Base-by-base conservation (phyloP, 2,113 vertebrate species). In the Oenanthe melanoleuca region DNA sequence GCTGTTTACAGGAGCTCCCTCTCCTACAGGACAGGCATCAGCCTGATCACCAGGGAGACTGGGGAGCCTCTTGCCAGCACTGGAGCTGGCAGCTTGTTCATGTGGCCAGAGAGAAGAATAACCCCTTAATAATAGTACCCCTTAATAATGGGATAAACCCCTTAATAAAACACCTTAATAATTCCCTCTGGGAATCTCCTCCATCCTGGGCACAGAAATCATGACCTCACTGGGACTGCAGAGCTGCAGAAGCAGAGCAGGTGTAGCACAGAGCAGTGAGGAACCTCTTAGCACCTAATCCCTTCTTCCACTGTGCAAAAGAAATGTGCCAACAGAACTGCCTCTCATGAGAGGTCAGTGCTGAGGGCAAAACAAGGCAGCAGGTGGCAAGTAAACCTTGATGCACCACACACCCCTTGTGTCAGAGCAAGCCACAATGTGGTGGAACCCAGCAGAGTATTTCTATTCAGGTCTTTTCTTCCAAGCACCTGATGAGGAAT, bases 41-140 rank as follows among this genome's bases (percentile, higher is more conserved):
- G 74, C 47, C 80, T 73, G 47, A 79, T 83, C 95, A 72, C 86
- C 88, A 92, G 80, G 91, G 94, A 93, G 92, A 95, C 72, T 74
- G 72, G 29, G 55, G 22, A 96, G 67, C 80, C 75, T 80, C 67
- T 55, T 74, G 66, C 14, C 77, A 92, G 65, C 1, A 1, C 64
- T 25, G n/a, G 47, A 89, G 77, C n/a, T 71, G 44, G 67, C 72
- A 57, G 53, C 69, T 87, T 40, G 15, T 22, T 79, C n/a, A 31
- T 6, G 28, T 26, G 42, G 78, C 34, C 28, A 81, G 38, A 70
- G 17, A 69, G 31, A 8, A 74, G 85, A 89, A 75, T 1, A 60
- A 45, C 22, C 33, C 55, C 34, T 37, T 37, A 37, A 37, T 37
- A 37, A 37, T 37, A 37, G 34, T 37, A 37, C 34, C 34, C 34